Conservation (phyloP, 2,797 vertebrate genomes). For the Leuciscus waleckii region DNA sequence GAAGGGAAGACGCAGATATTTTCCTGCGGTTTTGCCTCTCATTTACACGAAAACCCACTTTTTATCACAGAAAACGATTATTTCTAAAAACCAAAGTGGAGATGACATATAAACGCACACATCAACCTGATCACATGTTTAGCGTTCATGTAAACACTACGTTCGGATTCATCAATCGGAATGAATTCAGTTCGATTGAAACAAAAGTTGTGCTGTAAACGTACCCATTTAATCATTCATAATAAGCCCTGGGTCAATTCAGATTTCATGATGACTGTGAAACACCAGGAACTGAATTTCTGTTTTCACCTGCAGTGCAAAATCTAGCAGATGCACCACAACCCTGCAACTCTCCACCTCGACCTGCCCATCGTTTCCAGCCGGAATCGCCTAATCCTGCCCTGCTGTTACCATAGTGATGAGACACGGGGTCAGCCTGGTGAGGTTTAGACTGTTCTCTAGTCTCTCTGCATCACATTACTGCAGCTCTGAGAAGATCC, state of each 20-base stretch:
- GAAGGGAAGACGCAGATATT: too few relatives aligned
- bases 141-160: too few relatives aligned
- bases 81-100: too few relatives aligned
- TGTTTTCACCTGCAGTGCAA: neutral
- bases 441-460: neutral
- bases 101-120: too few relatives aligned
- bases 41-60: too few relatives aligned
- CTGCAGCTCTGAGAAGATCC: neutral
- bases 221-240: too few relatives aligned
- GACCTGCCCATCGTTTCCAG: neutral
- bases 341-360: neutral
- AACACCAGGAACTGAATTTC: neutral
- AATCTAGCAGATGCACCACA: neutral
- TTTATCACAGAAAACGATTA: too few relatives aligned
- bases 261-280: neutral
- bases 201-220: too few relatives aligned
- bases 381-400: neutral
- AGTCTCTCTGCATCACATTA: conserved; percentile 20
- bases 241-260: neutral
- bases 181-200: too few relatives aligned
- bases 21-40: too few relatives aligned
- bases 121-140: too few relatives aligned
- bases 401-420: conserved; percentile 34
- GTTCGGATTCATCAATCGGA: too few relatives aligned
- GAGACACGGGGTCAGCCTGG: neutral